A percentile compares a stretch with the other conserved stretches of the same genome.
These are phyloP conservation scores for Urocynchramus pylzowi DNA, from an alignment of 2,113 vertebrate genomes.

Conservation along the genomic window DNA sequence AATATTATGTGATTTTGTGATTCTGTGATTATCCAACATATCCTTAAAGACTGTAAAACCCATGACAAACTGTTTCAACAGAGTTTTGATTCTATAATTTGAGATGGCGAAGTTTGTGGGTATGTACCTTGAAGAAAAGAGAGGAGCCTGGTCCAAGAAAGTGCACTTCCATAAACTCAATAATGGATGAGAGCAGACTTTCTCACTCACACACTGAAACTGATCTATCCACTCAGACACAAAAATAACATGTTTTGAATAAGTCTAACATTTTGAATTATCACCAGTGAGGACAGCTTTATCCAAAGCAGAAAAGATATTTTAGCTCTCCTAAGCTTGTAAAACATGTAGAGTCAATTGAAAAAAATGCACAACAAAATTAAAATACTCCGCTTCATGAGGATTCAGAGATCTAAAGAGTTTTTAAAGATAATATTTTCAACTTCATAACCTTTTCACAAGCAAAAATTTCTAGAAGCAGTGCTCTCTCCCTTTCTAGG, in stretches of 20 bases:
- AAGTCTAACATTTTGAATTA: neutral
- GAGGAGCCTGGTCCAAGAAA: neutral
- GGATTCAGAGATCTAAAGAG: neutral
- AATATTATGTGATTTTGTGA: neutral
- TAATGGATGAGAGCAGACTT: neutral
- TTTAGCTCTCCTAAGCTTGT: neutral
- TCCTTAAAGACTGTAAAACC: neutral
- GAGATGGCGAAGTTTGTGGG: neutral
- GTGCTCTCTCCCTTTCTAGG: neutral
- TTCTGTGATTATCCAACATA: neutral
- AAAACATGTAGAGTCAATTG: neutral
- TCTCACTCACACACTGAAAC: neutral
- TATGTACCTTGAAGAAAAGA: neutral
- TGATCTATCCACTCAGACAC: neutral
- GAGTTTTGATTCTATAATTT: neutral
- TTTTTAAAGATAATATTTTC: neutral
- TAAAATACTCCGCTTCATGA: neutral
- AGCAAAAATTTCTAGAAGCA: neutral
- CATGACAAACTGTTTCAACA: neutral
- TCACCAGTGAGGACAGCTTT: neutral
- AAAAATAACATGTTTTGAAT: neutral
- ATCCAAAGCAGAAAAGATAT: neutral
- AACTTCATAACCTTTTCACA: neutral
- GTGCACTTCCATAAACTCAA: neutral
- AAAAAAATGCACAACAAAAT: neutral